Percentiles rank a stretch among this genome's conserved stretches.
Evolutionary conservation across 2,113 vertebrate species (phyloP).

Genomic region (Anhinga anhinga): DNA sequence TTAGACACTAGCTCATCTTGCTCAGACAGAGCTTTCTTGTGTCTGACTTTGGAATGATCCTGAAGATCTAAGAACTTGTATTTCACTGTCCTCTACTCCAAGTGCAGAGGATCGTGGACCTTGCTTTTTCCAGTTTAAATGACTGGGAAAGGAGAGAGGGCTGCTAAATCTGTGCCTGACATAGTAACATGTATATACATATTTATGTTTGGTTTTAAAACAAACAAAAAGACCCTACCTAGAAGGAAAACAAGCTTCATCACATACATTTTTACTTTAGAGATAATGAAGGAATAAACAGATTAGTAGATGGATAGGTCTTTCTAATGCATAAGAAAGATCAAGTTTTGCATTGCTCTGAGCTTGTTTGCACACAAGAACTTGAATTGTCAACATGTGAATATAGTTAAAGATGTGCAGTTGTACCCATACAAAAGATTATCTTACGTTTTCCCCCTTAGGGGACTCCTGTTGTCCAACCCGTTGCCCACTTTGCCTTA

Average conservation of each 20-base stretch:
- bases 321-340: neutral
- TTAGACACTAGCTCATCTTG: neutral
- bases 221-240: neutral
- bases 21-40: neutral
- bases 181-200: neutral
- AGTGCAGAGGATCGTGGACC: neutral
- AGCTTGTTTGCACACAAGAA: neutral
- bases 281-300: neutral
- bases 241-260: neutral
- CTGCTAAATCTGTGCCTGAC: neutral
- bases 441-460: neutral
- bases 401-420: neutral
- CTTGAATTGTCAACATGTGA: neutral
- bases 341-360: neutral
- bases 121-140: neutral
- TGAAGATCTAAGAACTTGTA: neutral
- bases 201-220: neutral
- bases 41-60: neutral
- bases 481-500: neutral
- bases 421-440: neutral
- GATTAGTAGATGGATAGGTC: neutral
- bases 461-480: neutral
- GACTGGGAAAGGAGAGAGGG: neutral
- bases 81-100: neutral
- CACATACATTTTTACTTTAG: neutral